phyloP scores from a whole-genome alignment of 2,113 vertebrate species.

The Nettapus auritus region DNA sequence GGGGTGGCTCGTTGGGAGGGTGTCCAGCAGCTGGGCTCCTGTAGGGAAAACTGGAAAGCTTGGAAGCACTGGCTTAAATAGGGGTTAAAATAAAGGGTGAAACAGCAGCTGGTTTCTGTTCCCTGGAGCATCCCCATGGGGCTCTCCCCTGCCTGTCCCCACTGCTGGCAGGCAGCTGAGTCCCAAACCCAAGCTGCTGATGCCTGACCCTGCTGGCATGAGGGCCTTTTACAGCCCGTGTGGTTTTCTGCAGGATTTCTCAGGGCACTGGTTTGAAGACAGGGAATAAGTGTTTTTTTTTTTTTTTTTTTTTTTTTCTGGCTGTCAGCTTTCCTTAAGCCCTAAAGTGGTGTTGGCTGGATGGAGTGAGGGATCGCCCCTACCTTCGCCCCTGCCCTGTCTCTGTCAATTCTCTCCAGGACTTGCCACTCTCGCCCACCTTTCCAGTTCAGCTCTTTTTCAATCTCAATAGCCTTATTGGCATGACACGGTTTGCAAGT shows the following conservation, averaged over 20 bases:
- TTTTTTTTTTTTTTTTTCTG: background rate
- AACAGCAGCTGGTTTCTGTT: background rate
- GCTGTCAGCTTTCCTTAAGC: slow-evolving; percentile 24
- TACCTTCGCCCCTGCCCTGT: slow-evolving; percentile 16
- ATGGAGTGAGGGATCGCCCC: background rate
- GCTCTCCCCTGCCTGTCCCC: background rate
- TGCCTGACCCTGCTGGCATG: background rate
- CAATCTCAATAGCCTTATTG: slow-evolving; percentile 37
- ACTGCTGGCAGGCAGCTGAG: background rate
- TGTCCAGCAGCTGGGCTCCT: background rate
- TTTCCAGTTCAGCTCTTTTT: slow-evolving; percentile 55
- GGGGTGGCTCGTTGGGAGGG: background rate
- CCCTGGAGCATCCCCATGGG: background rate
- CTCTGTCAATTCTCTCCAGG: slow-evolving; percentile 49
- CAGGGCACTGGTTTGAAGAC: background rate
- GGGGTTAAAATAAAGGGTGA: background rate
- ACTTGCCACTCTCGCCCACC: background rate
- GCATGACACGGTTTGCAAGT: slow-evolving; percentile 49
- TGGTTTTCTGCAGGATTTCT: background rate
- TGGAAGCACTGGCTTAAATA: fast-evolving
- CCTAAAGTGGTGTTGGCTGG: background rate
- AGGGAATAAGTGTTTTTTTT: background rate
- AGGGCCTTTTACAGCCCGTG: background rate
- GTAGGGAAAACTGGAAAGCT: background rate
- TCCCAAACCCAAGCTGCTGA: background rate